A percentile compares a stretch with the other conserved stretches of the same genome.
Conservation (phyloP, 2,113 vertebrate species). For the Scopus umbretta region DNA sequence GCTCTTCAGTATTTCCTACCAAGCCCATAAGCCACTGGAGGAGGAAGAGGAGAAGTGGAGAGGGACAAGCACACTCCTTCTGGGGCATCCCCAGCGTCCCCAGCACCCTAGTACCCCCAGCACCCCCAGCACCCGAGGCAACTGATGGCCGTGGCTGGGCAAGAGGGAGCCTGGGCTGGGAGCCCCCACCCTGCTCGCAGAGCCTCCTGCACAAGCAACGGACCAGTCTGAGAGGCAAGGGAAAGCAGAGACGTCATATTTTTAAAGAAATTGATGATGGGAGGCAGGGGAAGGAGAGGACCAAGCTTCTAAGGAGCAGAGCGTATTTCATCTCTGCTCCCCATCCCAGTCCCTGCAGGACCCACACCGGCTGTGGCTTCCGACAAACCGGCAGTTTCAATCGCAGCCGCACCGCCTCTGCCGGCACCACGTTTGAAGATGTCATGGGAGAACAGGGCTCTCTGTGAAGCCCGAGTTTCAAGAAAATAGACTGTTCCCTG, state of each 20-base stretch:
- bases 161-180: neutral
- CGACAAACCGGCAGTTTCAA: neutral
- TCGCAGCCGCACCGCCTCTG: neutral
- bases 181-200: neutral
- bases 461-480: constrained; percentile 8
- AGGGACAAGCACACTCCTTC: neutral
- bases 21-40: neutral
- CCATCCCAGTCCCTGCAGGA: neutral
- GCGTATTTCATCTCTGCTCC: neutral
- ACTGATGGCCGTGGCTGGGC: fast-evolving
- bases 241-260: neutral
- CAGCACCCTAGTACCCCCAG: neutral
- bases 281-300: neutral
- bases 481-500: neutral
- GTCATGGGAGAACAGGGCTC: neutral
- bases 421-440: neutral
- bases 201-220: neutral
- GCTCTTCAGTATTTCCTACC: neutral
- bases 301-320: neutral
- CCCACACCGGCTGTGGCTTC: neutral
- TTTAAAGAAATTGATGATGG: neutral
- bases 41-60: neutral
- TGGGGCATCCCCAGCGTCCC: neutral
- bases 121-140: neutral
- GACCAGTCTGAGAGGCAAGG: neutral